A percentile compares a stretch with the other conserved stretches of the same genome.
phyloP scores from a whole-genome alignment of 2,113 vertebrate species.

The Tetrao urogallus region DNA sequence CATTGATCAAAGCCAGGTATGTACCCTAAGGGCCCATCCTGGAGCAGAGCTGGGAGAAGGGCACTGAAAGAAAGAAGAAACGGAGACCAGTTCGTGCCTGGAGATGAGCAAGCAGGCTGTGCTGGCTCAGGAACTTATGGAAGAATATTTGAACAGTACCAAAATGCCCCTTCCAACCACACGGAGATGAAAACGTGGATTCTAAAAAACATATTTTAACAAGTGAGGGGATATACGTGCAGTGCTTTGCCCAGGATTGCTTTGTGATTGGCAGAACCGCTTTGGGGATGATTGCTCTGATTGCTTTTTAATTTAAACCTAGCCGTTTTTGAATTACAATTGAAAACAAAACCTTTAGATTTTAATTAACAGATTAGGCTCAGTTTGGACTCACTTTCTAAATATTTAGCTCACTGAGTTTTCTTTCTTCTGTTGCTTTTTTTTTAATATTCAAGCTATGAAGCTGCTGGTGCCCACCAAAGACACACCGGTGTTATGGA shows the following conservation, averaged over 20 bases:
- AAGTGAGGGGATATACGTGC: neutral
- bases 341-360: neutral
- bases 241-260: neutral
- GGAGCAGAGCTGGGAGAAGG: neutral
- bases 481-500: neutral
- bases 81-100: neutral
- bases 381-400: neutral
- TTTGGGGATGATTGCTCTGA: neutral
- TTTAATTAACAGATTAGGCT: neutral
- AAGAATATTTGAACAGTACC: neutral
- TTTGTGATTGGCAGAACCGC: neutral
- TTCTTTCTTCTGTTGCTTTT: neutral
- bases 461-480: neutral
- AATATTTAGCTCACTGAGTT: neutral
- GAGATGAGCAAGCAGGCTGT: neutral
- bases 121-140: neutral
- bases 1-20: neutral
- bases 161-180: neutral
- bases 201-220: neutral
- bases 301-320: neutral
- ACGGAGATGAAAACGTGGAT: neutral
- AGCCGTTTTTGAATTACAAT: neutral
- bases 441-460: neutral
- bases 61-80: neutral
- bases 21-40: neutral